These are phyloP conservation scores for Caenorhabditis virilis DNA, from an alignment of 2,888 invertebrate genomes.

Conservation along the genomic window DNA sequence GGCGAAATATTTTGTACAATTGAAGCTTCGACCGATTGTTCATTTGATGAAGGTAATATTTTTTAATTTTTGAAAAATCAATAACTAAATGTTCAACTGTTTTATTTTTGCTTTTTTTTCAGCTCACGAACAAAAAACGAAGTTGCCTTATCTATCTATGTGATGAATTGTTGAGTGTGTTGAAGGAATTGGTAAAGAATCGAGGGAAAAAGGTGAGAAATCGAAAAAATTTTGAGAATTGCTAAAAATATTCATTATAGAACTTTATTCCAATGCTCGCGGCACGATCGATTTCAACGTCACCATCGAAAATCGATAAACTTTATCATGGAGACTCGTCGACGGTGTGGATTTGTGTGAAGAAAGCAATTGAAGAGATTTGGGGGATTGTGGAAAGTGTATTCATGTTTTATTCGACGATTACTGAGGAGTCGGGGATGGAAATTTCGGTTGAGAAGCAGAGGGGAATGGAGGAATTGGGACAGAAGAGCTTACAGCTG, in stretches of 20 bases:
- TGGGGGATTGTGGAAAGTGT: slow-evolving; percentile 15
- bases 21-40: slow-evolving; percentile 24
- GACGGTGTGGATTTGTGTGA: slow-evolving; percentile 18
- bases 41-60: slow-evolving; percentile 15
- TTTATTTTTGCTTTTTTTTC: too few species aligned
- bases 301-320: slow-evolving; percentile 7
- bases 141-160: slow-evolving; percentile 25
- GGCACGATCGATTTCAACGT: too few species aligned
- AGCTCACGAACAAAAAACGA: slow-evolving; percentile 14
- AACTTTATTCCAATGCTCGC: too few species aligned
- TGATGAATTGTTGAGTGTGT: slow-evolving; percentile 14
- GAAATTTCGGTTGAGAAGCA: slow-evolving; percentile 10
- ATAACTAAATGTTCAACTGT: too few species aligned
- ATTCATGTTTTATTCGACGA: slow-evolving; percentile 11
- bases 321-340: slow-evolving; percentile 19
- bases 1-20: slow-evolving; percentile 8
- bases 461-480: slow-evolving; percentile 25
- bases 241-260: too few species aligned
- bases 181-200: slow-evolving; percentile 7
- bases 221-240: too few species aligned
- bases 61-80: not conserved
- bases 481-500: slow-evolving; percentile 14
- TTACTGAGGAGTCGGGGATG: slow-evolving; percentile 4
- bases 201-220: slow-evolving; percentile 14
- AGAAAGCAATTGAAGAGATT: slow-evolving; percentile 17